Conservation (phyloP, 2,113 vertebrate genomes). For the Vicugna pacos region DNA sequence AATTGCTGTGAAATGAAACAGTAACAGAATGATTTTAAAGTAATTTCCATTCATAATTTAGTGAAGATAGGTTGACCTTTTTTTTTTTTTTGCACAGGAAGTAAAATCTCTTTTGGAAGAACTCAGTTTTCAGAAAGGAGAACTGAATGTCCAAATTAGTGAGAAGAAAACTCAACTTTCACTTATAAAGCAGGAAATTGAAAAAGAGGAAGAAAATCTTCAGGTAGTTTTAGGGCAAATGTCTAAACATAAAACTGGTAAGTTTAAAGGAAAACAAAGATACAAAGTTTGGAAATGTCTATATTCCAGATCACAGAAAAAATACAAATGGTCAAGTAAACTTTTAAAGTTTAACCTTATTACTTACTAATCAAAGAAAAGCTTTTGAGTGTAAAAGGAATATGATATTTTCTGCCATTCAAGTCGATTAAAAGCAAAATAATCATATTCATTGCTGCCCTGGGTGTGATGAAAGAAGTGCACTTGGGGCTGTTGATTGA, state of each 20-base stretch:
- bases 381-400: background rate
- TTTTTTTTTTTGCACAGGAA: conserved; percentile 84
- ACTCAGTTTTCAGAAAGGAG: conserved; percentile 88
- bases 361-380: conserved; percentile 32
- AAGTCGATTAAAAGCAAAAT: conserved; percentile 40
- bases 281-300: background rate
- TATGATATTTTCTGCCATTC: background rate
- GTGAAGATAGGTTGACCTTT: background rate
- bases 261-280: conserved; percentile 70
- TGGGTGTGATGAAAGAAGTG: background rate
- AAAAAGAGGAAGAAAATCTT: conserved; percentile 87
- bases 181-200: conserved; percentile 87
- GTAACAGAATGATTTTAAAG: conserved; percentile 51
- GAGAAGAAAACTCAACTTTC: conserved; percentile 88
- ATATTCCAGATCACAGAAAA: background rate
- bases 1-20: conserved; percentile 48
- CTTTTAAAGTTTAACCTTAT: conserved; percentile 33
- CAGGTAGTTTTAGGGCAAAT: conserved; percentile 85
- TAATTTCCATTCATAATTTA: conserved; percentile 56
- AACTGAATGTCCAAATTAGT: conserved; percentile 88
- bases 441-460: background rate
- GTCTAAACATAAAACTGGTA: conserved; percentile 88
- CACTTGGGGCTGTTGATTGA: background rate
- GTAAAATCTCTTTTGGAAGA: conserved; percentile 87
- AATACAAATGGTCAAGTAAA: background rate